Percentiles rank a stretch among this genome's conserved stretches.
Evolutionary conservation across 1,140 invertebrate species (phyloP).

Genomic region (Gryon sp.): DNA sequence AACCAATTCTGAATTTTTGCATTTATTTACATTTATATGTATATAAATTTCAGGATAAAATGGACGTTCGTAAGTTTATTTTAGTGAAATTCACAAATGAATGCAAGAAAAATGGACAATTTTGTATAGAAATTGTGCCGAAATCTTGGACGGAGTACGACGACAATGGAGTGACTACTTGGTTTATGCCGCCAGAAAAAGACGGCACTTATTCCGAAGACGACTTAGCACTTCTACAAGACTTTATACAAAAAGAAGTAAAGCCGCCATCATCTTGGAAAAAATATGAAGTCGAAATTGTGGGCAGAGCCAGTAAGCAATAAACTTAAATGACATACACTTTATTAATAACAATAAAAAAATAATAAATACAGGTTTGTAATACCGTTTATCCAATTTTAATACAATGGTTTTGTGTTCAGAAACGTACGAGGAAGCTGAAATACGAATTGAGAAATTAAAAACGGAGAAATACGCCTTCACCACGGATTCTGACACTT

Average conservation of each 20-base stretch:
- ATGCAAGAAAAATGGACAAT: too few species aligned
- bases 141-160: neutral
- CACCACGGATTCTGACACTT: neutral
- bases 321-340: too few species aligned
- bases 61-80: too few species aligned
- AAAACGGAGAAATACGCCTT: neutral
- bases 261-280: neutral
- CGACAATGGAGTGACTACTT: neutral
- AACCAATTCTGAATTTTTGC: too few species aligned
- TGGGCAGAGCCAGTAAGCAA: slow-evolving; percentile 7
- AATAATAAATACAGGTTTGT: too few species aligned
- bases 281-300: slow-evolving; percentile 1
- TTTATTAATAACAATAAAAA: too few species aligned
- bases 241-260: neutral
- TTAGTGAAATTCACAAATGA: too few species aligned
- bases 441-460: neutral
- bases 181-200: neutral
- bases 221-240: neutral
- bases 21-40: too few species aligned
- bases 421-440: neutral
- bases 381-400: too few species aligned
- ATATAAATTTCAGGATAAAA: too few species aligned
- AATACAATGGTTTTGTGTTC: too few species aligned
- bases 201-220: neutral
- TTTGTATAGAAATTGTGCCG: neutral